phyloP scores from a whole-genome alignment of 2,113 vertebrate species.

The Fulmarus glacialis region DNA sequence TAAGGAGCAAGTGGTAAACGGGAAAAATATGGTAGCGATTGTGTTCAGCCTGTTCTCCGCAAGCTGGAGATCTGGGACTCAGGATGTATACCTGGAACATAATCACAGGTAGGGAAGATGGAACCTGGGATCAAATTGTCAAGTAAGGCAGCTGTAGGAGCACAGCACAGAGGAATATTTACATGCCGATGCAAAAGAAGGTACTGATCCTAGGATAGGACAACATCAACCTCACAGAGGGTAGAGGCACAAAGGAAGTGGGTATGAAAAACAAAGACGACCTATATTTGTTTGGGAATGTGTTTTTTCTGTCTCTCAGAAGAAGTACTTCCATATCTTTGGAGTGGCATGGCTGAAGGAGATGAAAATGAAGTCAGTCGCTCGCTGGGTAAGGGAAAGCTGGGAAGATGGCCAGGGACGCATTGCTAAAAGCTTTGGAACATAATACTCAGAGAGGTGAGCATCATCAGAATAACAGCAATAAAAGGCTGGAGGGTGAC shows the following conservation, averaged over 20 bases:
- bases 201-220: background rate
- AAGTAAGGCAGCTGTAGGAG: background rate
- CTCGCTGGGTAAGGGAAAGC: background rate
- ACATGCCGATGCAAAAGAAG: background rate
- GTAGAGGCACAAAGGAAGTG: background rate
- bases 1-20: background rate
- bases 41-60: background rate
- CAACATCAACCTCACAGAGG: background rate
- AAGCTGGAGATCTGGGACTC: background rate
- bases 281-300: background rate
- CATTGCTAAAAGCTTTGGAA: background rate
- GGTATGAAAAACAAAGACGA: background rate
- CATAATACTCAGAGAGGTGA: background rate
- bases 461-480: background rate
- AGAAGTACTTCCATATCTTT: background rate
- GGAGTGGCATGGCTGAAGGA: background rate
- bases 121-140: background rate
- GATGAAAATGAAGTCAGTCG: background rate
- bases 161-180: background rate
- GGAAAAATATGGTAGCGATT: background rate
- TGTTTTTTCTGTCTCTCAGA: background rate
- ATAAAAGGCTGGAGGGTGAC: background rate
- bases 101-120: background rate
- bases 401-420: background rate
- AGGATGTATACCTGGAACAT: background rate